Percentiles rank a stretch among this genome's conserved stretches.
Conservation (phyloP, 23 tunicate genomes). For the Phallusia fumigata region DNA sequence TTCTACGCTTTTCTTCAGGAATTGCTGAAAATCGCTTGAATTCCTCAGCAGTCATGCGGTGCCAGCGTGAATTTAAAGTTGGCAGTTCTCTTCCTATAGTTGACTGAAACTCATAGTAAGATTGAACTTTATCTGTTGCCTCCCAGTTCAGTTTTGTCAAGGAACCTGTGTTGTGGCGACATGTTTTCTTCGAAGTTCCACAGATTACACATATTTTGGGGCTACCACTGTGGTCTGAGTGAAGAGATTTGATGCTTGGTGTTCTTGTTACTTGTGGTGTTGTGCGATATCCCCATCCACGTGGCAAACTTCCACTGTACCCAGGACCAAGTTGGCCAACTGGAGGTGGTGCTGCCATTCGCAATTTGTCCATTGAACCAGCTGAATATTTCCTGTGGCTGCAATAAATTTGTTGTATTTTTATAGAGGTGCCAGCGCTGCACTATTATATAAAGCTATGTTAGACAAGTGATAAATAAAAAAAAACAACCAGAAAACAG, state of each 20-base stretch:
- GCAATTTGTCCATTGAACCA: constrained; percentile 1
- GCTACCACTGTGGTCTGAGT: constrained; percentile 35
- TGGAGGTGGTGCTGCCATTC: not conserved
- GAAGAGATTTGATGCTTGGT: constrained; percentile 34
- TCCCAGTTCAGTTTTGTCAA: constrained; percentile 22
- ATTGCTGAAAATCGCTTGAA: constrained; percentile 76
- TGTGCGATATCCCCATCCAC: constrained; percentile 31
- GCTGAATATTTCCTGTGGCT: constrained; percentile 36
- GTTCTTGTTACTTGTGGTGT: constrained; percentile 39
- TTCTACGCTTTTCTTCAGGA: constrained; percentile 78
- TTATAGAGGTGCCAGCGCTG: too few relatives aligned
- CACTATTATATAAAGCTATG: too few relatives aligned
- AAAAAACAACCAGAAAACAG: too few relatives aligned
- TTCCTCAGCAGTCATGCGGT: constrained; percentile 69
- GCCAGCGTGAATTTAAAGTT: constrained; percentile 29
- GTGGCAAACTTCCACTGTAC: constrained; percentile 27
- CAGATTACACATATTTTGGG: constrained; percentile 29
- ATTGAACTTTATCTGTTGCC: constrained; percentile 16
- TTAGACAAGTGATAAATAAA: too few relatives aligned
- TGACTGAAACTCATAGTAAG: constrained; percentile 14
- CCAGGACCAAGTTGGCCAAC: constrained; percentile 20
- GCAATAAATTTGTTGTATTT: not conserved
- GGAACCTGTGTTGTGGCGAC: constrained; percentile 7
- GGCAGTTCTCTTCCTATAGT: constrained; percentile 15
- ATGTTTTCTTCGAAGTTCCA: constrained; percentile 21